phyloP scores from a whole-genome alignment of 2,888 invertebrate genomes.

The Drosophila hamatofila region DNA sequence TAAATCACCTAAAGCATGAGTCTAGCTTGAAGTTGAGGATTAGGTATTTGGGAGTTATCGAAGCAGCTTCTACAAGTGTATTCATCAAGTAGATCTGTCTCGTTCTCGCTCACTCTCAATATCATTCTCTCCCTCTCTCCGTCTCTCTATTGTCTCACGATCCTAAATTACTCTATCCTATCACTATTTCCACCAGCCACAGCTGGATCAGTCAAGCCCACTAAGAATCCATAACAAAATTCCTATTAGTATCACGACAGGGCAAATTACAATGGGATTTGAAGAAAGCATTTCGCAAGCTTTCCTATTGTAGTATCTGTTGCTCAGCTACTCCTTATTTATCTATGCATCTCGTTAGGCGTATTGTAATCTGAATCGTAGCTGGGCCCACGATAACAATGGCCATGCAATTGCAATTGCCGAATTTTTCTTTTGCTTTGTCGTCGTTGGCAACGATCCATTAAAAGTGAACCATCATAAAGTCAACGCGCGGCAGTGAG shows the following conservation, averaged over 20 bases:
- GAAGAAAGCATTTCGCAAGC: slow-evolving; percentile 7
- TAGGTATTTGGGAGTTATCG: too few species aligned
- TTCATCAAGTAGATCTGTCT: too few species aligned
- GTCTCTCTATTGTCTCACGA: background rate
- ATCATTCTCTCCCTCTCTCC: too few species aligned
- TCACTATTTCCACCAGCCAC: background rate
- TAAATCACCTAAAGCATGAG: too few species aligned
- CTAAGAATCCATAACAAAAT: background rate
- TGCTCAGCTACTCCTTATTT: slow-evolving; percentile 39
- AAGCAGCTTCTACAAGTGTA: too few species aligned
- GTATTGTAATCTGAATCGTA: slow-evolving; percentile 52
- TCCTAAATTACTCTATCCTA: background rate
- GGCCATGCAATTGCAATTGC: slow-evolving; percentile 64
- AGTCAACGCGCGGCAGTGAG: slow-evolving; percentile 37
- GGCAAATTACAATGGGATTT: background rate
- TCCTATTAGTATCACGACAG: background rate
- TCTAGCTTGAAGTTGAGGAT: too few species aligned
- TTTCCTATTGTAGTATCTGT: background rate
- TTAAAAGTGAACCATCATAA: slow-evolving; percentile 71
- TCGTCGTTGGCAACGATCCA: slow-evolving; percentile 42
- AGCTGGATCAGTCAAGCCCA: background rate
- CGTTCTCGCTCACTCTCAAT: background rate
- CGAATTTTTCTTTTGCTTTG: slow-evolving; percentile 57
- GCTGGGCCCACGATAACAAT: slow-evolving; percentile 58
- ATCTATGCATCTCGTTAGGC: slow-evolving; percentile 38